Conservation (phyloP, 2,797 vertebrate genomes). For the Labroides dimidiatus region DNA sequence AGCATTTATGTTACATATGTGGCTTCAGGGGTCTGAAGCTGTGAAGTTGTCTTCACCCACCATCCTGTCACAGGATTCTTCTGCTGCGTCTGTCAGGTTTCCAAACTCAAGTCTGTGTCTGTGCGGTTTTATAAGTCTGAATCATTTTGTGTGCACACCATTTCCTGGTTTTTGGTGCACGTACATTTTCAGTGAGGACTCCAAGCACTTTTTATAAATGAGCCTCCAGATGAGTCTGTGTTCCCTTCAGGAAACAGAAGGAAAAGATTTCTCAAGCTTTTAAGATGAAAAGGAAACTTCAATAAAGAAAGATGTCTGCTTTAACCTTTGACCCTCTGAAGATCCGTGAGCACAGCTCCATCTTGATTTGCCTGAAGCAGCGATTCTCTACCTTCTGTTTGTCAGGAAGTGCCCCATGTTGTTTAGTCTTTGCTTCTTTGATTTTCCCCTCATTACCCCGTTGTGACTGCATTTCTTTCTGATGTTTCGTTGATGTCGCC, state of each 20-base stretch:
- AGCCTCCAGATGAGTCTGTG: no score
- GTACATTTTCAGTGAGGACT: no score
- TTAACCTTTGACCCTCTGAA: constrained; percentile 8
- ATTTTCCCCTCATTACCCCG: not conserved
- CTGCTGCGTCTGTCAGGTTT: no score
- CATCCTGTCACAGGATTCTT: no score
- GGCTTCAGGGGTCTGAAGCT: no score
- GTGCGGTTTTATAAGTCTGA: no score
- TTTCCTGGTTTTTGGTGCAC: no score
- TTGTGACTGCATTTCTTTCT: not conserved
- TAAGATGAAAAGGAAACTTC: not conserved
- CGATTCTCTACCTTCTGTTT: not conserved
- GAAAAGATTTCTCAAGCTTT: not conserved
- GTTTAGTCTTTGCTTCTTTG: constrained; percentile 25
- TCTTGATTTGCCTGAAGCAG: constrained; percentile 5
- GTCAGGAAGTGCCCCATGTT: not conserved
- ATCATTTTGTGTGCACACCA: no score
- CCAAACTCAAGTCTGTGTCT: no score
- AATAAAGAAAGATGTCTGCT: constrained; percentile 16
- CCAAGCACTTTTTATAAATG: no score
- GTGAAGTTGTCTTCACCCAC: no score
- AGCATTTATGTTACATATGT: no score
- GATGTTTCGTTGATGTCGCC: constrained; percentile 31
- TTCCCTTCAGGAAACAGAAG: not conserved
- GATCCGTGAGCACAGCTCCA: not conserved